phyloP scores from a whole-genome alignment of 2,797 vertebrate genomes.

The Phrynocephalus forsythii region DNA sequence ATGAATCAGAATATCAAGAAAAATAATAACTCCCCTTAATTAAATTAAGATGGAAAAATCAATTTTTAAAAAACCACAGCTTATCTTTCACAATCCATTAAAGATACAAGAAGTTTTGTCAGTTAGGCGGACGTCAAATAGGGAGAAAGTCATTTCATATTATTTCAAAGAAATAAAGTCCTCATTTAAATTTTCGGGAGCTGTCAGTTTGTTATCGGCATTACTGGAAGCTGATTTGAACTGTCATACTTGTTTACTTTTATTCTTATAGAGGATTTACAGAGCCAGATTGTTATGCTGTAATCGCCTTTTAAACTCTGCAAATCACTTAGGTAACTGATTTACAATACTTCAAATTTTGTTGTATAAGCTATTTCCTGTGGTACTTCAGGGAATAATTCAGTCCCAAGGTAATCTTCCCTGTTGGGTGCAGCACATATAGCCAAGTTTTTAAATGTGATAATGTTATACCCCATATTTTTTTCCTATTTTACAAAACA shows the following conservation, averaged over 20 bases:
- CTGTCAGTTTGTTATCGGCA: constrained; percentile 39
- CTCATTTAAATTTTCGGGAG: constrained; percentile 54
- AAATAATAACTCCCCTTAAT: constrained; percentile 21
- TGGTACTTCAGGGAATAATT: constrained; percentile 40
- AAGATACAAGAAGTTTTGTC: constrained; percentile 53
- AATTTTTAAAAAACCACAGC: constrained; percentile 52
- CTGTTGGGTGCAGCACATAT: constrained; percentile 50
- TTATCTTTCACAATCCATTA: constrained; percentile 33
- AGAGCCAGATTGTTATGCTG: constrained; percentile 29
- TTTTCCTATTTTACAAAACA: constrained; percentile 71
- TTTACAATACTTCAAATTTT: constrained; percentile 36
- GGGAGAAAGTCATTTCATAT: constrained; percentile 52
- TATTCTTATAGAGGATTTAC: constrained; percentile 39
- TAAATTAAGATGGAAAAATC: constrained; percentile 47
- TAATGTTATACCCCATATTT: constrained; percentile 59
- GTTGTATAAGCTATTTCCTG: constrained; percentile 31
- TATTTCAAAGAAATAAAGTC: constrained; percentile 43
- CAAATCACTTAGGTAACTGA: constrained; percentile 27
- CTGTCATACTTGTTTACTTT: constrained; percentile 19
- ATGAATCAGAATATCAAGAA: constrained; percentile 45
- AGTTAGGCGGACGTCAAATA: constrained; percentile 31
- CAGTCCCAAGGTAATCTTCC: constrained; percentile 27
- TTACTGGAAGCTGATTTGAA: constrained; percentile 49
- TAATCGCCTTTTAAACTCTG: constrained; percentile 15
- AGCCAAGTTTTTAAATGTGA: constrained; percentile 52